A percentile compares a stretch with the other conserved stretches of the same genome.
These are phyloP conservation scores for Nettapus auritus DNA, from an alignment of 2,113 vertebrate species.

Conservation along the genomic window DNA sequence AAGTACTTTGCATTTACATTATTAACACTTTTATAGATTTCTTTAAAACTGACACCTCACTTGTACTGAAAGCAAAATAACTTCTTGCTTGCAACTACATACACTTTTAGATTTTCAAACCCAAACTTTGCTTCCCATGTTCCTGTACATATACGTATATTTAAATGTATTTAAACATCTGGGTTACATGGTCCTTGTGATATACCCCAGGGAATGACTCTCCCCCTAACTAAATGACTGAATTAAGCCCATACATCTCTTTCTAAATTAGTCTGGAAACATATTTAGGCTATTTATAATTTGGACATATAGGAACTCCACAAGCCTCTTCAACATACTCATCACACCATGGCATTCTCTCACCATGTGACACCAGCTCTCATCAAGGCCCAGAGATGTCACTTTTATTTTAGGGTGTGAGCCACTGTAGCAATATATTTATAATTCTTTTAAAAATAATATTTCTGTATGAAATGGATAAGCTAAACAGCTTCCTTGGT, in stretches of 20 bases:
- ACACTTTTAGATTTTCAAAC: background rate
- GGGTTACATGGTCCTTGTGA: background rate
- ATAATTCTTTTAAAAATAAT: slow-evolving; percentile 5
- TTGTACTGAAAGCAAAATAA: background rate
- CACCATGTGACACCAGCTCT: background rate
- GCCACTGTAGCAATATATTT: background rate
- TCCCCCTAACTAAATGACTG: background rate
- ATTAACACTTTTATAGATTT: background rate
- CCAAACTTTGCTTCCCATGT: background rate
- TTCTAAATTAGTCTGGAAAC: background rate
- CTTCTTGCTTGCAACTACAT: background rate
- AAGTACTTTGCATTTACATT: background rate
- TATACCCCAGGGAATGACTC: background rate
- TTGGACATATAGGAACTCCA: background rate
- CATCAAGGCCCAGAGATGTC: background rate
- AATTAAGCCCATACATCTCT: background rate
- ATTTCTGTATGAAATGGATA: background rate
- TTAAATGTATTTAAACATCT: background rate
- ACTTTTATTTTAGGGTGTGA: slow-evolving; percentile 1
- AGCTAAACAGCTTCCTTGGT: background rate
- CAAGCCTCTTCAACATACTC: background rate
- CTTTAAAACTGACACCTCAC: background rate
- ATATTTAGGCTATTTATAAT: background rate
- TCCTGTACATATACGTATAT: background rate
- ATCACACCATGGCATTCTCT: background rate